Evolutionary conservation across 2,888 invertebrate genomes (phyloP).

Genomic region (Acanthacorydalis orientalis): DNA sequence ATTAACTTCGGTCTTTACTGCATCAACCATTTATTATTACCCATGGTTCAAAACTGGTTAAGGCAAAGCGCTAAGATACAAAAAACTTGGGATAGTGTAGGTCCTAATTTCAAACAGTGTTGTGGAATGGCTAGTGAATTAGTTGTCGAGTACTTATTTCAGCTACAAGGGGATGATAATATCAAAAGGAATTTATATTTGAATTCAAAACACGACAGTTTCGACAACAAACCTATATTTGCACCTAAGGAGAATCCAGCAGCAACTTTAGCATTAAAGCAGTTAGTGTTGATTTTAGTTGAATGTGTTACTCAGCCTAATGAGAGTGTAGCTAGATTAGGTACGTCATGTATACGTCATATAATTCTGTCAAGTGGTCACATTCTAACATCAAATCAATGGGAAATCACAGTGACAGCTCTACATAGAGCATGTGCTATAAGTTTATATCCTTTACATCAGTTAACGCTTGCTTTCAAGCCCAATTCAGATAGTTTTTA

Average conservation of each 20-base stretch:
- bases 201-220: slow-evolving; percentile 7
- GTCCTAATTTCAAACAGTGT: slow-evolving; percentile 87
- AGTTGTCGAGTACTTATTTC: slow-evolving; percentile 69
- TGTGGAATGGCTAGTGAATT: slow-evolving; percentile 85
- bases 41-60: slow-evolving; percentile 87
- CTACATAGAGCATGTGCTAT: slow-evolving; percentile 70
- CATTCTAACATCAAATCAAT: slow-evolving; percentile 64
- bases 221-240: slow-evolving; percentile 11
- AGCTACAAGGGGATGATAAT: slow-evolving; percentile 42
- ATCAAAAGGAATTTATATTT: slow-evolving; percentile 9
- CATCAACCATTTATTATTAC: slow-evolving; percentile 78
- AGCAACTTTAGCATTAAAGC: slow-evolving; percentile 67
- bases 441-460: slow-evolving; percentile 75
- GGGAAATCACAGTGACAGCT: slow-evolving; percentile 71
- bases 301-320: slow-evolving; percentile 84
- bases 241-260: slow-evolving; percentile 31
- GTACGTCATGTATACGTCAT: slow-evolving; percentile 81
- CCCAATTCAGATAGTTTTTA: slow-evolving; percentile 88
- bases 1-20: slow-evolving; percentile 81
- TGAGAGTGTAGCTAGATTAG: slow-evolving; percentile 78
- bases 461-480: slow-evolving; percentile 78
- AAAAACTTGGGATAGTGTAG: slow-evolving; percentile 56
- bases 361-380: slow-evolving; percentile 70
- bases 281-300: slow-evolving; percentile 66
- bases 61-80: slow-evolving; percentile 48